Base-by-base conservation (phyloP, 1,140 invertebrate genomes). In the Trigoniulus corallinus region DNA sequence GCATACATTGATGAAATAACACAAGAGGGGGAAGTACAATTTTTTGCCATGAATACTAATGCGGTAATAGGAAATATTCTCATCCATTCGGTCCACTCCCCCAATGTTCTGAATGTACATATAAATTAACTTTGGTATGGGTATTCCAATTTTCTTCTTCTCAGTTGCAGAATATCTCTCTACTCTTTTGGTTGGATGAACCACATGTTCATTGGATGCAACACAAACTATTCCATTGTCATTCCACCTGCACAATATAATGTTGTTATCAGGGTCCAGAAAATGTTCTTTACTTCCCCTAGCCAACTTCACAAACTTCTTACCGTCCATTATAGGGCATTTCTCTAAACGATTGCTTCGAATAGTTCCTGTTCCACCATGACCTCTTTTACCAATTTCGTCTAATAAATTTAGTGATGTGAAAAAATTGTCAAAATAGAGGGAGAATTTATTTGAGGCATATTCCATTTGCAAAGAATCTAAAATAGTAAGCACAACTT, bases 1-100 rank as follows among this genome's bases (percentile, higher is more conserved):
- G 21, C 58, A 56, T 51, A 62, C 55, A 54, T 64, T 61, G 3
- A 64, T n/a, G 43, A 53, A 59, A 50, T 62, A 55, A 13, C 24
- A 39, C 39, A 63, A 40, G n/a, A 65, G 46, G 21, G 60, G 56
- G 50, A 58, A 59, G 54, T 61, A 64, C 61, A 57, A 62, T 56
- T 64, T 64, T 48, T 64, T 64, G 41, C 58, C 61, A 25, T 60
- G 42, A 21, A 64, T 61, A 13, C 29, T 23, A 15, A 52, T 41
- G 21, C 58, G 15, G 48, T 64, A 63, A 25, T 58, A 42, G 48
- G 52, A 54, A 51, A 64, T 57, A 46, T 64, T 63, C 43, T 63
- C 57, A 47, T 63, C 59, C 18, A 47, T 25, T 20, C 58, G 51
- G 53, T 61, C 61, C 15, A 62, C 59, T n/a, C 59, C 61, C 3